Evolutionary conservation across 2,888 invertebrate species (phyloP).

Genomic region (Margaritifera margaritifera): DNA sequence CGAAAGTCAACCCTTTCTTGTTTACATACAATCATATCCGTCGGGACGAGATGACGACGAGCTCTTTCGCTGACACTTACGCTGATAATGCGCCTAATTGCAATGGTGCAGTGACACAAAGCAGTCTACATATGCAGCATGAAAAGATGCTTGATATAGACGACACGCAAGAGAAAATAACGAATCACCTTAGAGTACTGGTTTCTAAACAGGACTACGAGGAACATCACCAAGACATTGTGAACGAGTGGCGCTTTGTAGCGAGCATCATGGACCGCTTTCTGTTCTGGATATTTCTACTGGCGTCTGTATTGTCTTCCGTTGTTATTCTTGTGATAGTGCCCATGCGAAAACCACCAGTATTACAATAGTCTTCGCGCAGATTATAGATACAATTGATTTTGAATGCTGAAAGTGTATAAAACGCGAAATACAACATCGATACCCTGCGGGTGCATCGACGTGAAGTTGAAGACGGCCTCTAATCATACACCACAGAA

Average conservation of each 20-base stretch:
- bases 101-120: slow-evolving; percentile 48
- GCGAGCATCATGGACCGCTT: slow-evolving; percentile 71
- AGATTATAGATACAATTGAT: no score
- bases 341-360: slow-evolving; percentile 67
- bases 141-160: slow-evolving; percentile 25
- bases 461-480: no score
- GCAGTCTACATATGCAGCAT: slow-evolving; percentile 20
- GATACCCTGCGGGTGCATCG: no score
- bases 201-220: slow-evolving; percentile 65
- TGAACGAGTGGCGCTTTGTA: slow-evolving; percentile 71
- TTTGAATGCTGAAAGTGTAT: no score
- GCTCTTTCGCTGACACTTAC: slow-evolving; percentile 53
- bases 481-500: no score
- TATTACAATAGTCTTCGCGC: slow-evolving; percentile 3
- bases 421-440: no score
- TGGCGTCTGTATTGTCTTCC: slow-evolving; percentile 66
- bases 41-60: slow-evolving; percentile 52
- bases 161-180: slow-evolving; percentile 58
- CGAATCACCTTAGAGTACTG: slow-evolving; percentile 61
- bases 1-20: slow-evolving; percentile 39
- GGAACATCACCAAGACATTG: slow-evolving; percentile 64
- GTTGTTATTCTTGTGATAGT: slow-evolving; percentile 69
- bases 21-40: slow-evolving; percentile 23
- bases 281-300: slow-evolving; percentile 71
- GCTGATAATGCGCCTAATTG: slow-evolving; percentile 46